These are phyloP conservation scores for Sphaeramia orbicularis DNA, from an alignment of 2,797 vertebrate species.

Conservation along the genomic window DNA sequence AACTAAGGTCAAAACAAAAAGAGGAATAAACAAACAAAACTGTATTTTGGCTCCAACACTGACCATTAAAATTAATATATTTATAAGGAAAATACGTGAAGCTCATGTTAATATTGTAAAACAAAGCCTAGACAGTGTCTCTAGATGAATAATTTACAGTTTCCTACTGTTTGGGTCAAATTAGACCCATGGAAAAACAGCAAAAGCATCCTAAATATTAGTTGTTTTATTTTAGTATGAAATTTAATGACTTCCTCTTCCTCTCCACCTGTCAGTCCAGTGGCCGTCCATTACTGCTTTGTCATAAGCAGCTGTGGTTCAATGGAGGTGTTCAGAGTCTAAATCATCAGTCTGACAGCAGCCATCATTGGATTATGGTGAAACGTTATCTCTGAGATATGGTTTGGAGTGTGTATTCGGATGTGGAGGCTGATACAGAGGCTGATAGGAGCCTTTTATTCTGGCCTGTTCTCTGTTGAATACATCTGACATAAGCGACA, in stretches of 20 bases:
- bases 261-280: not conserved
- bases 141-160: too few relatives aligned
- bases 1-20: too few relatives aligned
- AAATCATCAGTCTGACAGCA: constrained; percentile 39
- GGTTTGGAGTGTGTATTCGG: constrained; percentile 47
- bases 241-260: not conserved
- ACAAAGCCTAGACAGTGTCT: too few relatives aligned
- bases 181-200: too few relatives aligned
- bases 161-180: too few relatives aligned
- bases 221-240: too few relatives aligned
- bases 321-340: constrained; percentile 53
- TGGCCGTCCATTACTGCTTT: constrained; percentile 34
- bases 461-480: constrained; percentile 19
- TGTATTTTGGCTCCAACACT: too few relatives aligned
- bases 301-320: constrained; percentile 44
- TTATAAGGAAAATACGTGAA: too few relatives aligned
- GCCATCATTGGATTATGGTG: constrained; percentile 59
- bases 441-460: constrained; percentile 31
- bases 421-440: constrained; percentile 28
- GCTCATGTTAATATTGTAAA: too few relatives aligned
- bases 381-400: constrained; percentile 57
- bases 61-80: too few relatives aligned
- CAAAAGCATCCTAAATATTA: too few relatives aligned
- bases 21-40: too few relatives aligned
- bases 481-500: constrained; percentile 20